Evolutionary conservation across 2,113 vertebrate genomes (phyloP), one percentile per base, ranked within the genome.

Genomic region (Centropristis striata): DNA sequence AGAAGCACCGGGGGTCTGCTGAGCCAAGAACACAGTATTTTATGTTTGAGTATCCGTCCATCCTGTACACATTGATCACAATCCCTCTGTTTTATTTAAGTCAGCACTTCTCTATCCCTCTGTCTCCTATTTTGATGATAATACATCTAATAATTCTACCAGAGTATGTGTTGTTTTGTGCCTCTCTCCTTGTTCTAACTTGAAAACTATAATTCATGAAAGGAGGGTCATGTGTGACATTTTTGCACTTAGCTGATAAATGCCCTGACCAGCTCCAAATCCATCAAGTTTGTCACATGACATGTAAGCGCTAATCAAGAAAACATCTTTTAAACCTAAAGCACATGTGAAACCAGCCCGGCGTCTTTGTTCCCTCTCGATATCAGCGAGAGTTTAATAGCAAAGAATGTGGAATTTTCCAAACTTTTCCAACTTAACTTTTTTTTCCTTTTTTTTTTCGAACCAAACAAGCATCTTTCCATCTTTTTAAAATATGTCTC

Each of bases 1-100:
- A 86, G 86, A 83, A 86, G 64, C 84, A 80, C 77, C 77, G 10
- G 80, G 88, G 87, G 87, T 89, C 68, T 77, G 60, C 54, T 69
- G 86, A 84, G 65, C 37, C 79, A 75, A 78, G 77, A 84, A 57
- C 39, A 23, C 55, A 47, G 60, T 70, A 46, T 69, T 88, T 86
- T 82, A 75, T 88, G 82, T 86, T 58, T 76, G 59, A 80, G 67
- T 51, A 0, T 63, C 69, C 41, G 65, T 71, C 71, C 32, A 20
- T 44, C 57, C 44, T 70, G 66, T 64, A 74, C 57, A 66, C 63
- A 55, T 42, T 74, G 64, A 66, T 83, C 66, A 57, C 69, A 76
- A 16, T 23, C 8, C n/a, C 37, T 68, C 63, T 27, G 44, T 54
- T 75, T 41, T 50, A 53, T 71, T 60, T 46, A n/a, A 41, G 44